These are phyloP conservation scores for Heliconius nattereri DNA, from an alignment of 1,140 invertebrate genomes.

Conservation along the genomic window DNA sequence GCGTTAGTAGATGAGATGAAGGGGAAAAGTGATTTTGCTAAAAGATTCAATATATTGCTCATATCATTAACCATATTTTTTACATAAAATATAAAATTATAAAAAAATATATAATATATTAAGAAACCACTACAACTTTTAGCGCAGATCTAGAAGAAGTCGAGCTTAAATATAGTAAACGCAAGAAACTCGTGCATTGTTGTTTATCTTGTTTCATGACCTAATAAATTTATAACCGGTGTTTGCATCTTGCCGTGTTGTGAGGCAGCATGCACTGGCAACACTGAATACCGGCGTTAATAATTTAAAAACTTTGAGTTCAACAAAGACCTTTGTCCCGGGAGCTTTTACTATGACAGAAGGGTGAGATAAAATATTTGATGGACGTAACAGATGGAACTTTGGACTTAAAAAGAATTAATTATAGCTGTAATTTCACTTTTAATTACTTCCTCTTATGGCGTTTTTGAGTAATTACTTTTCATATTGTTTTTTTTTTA, in stretches of 20 bases:
- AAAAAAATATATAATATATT: too few species aligned
- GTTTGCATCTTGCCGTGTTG: conserved; percentile 1
- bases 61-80: too few species aligned
- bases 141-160: not conserved
- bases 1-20: too few species aligned
- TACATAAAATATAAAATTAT: too few species aligned
- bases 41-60: too few species aligned
- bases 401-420: not conserved
- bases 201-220: not conserved
- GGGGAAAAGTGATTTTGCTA: too few species aligned
- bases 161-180: not conserved
- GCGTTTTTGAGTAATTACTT: not conserved
- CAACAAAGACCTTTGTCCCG: conserved; percentile 9
- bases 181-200: not conserved
- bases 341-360: not conserved
- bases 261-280: not conserved
- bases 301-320: conserved; percentile 1
- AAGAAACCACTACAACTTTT: not conserved
- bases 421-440: not conserved
- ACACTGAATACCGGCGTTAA: conserved; percentile 1
- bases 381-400: conserved; percentile 5
- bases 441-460: not conserved
- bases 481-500: not conserved
- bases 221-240: not conserved
- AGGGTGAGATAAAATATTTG: conserved; percentile 7